These are phyloP conservation scores for Phaedon cochleariae DNA, from an alignment of 2,888 invertebrate species.

Conservation along the genomic window DNA sequence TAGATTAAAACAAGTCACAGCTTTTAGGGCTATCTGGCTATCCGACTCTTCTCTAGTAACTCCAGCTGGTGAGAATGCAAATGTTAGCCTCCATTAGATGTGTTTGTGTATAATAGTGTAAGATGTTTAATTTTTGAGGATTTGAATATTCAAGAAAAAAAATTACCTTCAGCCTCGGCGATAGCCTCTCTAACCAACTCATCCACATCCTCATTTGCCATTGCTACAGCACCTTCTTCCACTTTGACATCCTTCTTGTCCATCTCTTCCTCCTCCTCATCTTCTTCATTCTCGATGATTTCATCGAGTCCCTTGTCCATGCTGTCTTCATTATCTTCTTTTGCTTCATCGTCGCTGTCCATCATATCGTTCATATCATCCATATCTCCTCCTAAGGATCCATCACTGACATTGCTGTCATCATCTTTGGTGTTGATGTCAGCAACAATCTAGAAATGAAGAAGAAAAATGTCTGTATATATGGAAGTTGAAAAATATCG, in stretches of 20 bases:
- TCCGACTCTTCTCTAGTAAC: too few relatives aligned
- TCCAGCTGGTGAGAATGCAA: too few relatives aligned
- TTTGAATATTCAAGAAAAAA: too few relatives aligned
- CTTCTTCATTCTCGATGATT: slow-evolving; percentile 17
- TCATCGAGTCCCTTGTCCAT: slow-evolving; percentile 11
- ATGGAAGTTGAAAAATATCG: too few relatives aligned
- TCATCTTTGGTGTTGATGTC: background rate
- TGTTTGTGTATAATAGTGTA: too few relatives aligned
- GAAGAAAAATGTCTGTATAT: too few relatives aligned
- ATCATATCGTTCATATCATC: slow-evolving; percentile 16
- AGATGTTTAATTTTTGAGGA: too few relatives aligned
- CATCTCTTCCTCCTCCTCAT: slow-evolving; percentile 24
- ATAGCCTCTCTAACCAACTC: slow-evolving; percentile 22
- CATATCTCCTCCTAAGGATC: slow-evolving; percentile 18
- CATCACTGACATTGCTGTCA: slow-evolving; percentile 30
- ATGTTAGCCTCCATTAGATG: too few relatives aligned
- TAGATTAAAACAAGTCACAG: too few relatives aligned
- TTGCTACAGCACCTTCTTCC: slow-evolving; percentile 3
- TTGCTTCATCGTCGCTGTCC: slow-evolving; percentile 14
- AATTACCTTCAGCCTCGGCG: slow-evolving; percentile 28
- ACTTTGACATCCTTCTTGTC: slow-evolving; percentile 28
- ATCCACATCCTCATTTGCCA: slow-evolving; percentile 18
- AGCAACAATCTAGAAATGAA: background rate
- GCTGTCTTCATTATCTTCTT: slow-evolving; percentile 6
- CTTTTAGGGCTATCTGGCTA: too few relatives aligned